A percentile compares a stretch with the other conserved stretches of the same genome.
Evolutionary conservation across 1,140 invertebrate species (phyloP).

Genomic region (Drosophila hydei): DNA sequence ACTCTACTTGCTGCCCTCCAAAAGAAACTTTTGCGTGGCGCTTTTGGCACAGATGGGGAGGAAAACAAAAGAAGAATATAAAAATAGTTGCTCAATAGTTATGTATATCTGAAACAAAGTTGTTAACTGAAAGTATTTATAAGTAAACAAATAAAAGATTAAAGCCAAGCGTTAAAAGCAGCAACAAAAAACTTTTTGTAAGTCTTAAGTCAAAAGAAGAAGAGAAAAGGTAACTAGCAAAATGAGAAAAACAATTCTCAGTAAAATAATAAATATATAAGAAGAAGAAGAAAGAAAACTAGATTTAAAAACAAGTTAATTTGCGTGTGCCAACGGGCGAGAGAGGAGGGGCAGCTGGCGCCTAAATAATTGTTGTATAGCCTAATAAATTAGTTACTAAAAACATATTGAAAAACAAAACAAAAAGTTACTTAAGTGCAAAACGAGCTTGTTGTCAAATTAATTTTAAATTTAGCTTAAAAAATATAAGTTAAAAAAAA

Average conservation of each 20-base stretch:
- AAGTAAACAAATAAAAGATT: constrained; percentile 33
- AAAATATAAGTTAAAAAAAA: constrained; percentile 57
- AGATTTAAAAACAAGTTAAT: constrained; percentile 52
- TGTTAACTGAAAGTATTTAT: constrained; percentile 77
- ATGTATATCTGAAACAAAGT: constrained; percentile 71
- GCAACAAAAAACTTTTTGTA: constrained; percentile 64
- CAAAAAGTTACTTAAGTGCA: constrained; percentile 76
- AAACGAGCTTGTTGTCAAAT: constrained; percentile 82
- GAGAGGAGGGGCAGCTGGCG: background rate
- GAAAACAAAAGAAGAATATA: constrained; percentile 1
- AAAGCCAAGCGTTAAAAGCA: constrained; percentile 51
- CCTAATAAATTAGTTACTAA: constrained; percentile 32
- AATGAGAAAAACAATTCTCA: constrained; percentile 56
- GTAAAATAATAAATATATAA: constrained; percentile 50
- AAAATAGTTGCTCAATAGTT: constrained; percentile 70
- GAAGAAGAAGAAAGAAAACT: constrained; percentile 26
- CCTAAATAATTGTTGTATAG: constrained; percentile 52
- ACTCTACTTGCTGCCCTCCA: background rate
- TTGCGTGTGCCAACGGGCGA: constrained; percentile 31
- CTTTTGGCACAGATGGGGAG: constrained; percentile 3
- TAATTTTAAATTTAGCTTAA: constrained; percentile 69
- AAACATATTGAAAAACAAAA: constrained; percentile 37
- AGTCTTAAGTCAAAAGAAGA: constrained; percentile 30
- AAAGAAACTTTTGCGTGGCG: constrained; percentile 16
- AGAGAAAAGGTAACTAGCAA: constrained; percentile 21